Conservation (phyloP, 1,140 invertebrate genomes). For the Odontomachus brunneus region DNA sequence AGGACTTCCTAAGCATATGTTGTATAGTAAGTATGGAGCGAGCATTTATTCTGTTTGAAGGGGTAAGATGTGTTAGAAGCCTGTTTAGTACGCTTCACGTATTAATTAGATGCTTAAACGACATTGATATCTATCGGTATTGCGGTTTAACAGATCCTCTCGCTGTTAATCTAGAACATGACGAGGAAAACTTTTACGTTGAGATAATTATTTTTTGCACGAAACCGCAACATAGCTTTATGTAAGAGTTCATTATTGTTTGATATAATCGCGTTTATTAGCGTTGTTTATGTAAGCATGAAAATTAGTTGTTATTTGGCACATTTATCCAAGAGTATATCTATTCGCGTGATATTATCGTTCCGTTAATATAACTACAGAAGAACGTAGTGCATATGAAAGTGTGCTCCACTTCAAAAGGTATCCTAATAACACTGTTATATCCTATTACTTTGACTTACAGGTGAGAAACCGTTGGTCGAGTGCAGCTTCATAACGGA, state of each 20-base stretch:
- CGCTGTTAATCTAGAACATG: background rate
- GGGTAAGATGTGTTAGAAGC: background rate
- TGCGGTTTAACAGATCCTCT: background rate
- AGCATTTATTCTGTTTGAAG: conserved; percentile 52
- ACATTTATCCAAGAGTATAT: background rate
- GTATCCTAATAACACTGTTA: background rate
- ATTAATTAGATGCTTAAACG: conserved; percentile 9
- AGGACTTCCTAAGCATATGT: conserved; percentile 84
- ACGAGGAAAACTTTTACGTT: background rate
- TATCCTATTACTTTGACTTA: conserved; percentile 41
- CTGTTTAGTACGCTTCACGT: conserved; percentile 2
- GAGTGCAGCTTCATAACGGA: conserved; percentile 99
- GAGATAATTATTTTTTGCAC: background rate
- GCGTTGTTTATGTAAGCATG: conserved; percentile 26
- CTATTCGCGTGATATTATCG: background rate
- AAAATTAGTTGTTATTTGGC: conserved; percentile 4
- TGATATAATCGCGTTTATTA: background rate
- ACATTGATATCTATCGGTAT: background rate
- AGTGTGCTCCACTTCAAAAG: conserved; percentile 4
- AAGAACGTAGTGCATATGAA: conserved; percentile 7
- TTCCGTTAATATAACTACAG: background rate
- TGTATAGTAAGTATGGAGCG: conserved; percentile 82
- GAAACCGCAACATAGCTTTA: background rate
- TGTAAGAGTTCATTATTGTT: conserved; percentile 12
- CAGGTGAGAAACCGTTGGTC: conserved; percentile 94